Base-by-base conservation (phyloP, 2,113 vertebrate species). In the Nettapus auritus region DNA sequence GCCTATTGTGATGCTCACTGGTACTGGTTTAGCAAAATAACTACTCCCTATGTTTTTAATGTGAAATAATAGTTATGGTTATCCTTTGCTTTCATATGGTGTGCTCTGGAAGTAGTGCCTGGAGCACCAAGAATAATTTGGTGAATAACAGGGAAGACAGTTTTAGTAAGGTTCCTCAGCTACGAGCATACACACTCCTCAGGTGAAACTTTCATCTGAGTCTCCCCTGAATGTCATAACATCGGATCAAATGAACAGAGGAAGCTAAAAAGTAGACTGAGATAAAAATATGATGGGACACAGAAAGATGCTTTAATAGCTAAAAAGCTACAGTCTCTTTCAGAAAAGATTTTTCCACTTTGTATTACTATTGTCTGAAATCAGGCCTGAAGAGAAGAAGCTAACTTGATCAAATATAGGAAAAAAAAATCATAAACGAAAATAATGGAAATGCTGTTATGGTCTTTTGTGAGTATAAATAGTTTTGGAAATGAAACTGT, bases 371-470 rank as follows among this genome's bases (percentile, higher is more conserved):
- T 94, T 96, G 96, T 93, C 96, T 95, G 94, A 90, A 95, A 96
- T 94, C 90, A 68, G 90, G 71, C 42, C 93, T 96, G 94, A 97
- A 92, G 14, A 74, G 96, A 96, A 97, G 93, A 83, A 97, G 68
- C 63, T 76, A 90, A 95, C 94, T 84, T 90, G 92, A 84, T 92
- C 93, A 62, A 57, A 95, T 92, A 93, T n/a, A 93, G 88, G 52
- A 28, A 29, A 28, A 92, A 93, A 86, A 88, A 85, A 80, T 44
- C 62, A 70, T 80, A 68, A 84, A 89, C 85, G 13, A 75, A 97
- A 94, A 97, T 92, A 97, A 98, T 97, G 93, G 95, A 97, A 98
- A 97, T 89, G 91, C 95, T 96, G 91, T 97, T 97, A 97, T 23
- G 84, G 95, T 96, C 95, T 97, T 97, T 81, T 89, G 94, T 92